phyloP scores from a whole-genome alignment of 2,797 vertebrate species.

The Lophius americanus region DNA sequence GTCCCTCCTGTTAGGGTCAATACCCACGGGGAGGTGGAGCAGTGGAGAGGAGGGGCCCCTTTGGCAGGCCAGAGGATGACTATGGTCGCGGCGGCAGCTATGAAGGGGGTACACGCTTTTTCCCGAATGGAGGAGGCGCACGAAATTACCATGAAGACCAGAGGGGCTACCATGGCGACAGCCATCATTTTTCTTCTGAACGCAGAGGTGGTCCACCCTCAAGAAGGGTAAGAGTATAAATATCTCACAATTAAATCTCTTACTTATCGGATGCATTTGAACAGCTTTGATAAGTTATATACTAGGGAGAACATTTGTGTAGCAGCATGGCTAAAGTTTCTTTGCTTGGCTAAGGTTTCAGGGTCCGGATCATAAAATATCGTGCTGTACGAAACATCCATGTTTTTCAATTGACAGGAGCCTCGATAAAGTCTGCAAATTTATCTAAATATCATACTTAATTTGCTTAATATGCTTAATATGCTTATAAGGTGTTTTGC shows the following conservation, averaged over 20 bases:
- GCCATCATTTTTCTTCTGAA: slow-evolving; percentile 73
- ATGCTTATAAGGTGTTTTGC: no score
- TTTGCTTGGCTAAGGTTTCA: no score
- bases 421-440: no score
- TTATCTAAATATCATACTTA: no score
- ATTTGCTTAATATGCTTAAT: no score
- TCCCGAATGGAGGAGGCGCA: slow-evolving; percentile 79
- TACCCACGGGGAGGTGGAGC: slow-evolving; percentile 69
- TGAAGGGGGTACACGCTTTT: slow-evolving; percentile 79
- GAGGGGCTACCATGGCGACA: slow-evolving; percentile 73
- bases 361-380: no score
- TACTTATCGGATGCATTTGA: neutral
- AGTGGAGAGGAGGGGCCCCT: slow-evolving; percentile 75
- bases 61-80: slow-evolving; percentile 80
- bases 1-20: slow-evolving; percentile 48
- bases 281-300: neutral
- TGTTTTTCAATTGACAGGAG: no score
- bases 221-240: slow-evolving; percentile 71
- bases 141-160: slow-evolving; percentile 82
- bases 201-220: slow-evolving; percentile 73
- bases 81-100: slow-evolving; percentile 70
- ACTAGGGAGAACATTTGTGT: no score
- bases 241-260: neutral
- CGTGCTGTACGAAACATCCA: no score
- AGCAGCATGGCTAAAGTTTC: no score